phyloP scores from a whole-genome alignment of 2,113 vertebrate genomes.

The Brachyistius frenatus region DNA sequence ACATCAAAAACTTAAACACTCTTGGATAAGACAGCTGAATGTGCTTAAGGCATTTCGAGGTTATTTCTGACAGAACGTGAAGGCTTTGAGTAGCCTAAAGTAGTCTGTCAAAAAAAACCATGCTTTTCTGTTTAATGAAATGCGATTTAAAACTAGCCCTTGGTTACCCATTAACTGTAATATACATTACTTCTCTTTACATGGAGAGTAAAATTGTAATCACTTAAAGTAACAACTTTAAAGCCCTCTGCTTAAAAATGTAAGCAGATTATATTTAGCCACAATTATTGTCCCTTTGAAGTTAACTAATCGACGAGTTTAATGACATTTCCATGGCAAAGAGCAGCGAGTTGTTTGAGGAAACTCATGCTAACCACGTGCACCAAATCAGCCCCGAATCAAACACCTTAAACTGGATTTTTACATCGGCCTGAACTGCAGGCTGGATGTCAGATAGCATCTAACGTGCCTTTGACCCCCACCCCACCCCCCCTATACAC shows the following conservation, averaged over 20 bases:
- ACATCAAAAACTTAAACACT: conserved; percentile 24
- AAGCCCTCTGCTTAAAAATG: not conserved
- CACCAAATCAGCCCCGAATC: too few species aligned
- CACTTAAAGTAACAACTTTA: not conserved
- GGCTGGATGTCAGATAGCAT: too few species aligned
- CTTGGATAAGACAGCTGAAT: conserved; percentile 49
- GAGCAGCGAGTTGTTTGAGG: too few species aligned
- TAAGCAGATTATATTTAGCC: conserved; percentile 18
- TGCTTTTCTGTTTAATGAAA: conserved; percentile 25
- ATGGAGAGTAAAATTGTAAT: conserved; percentile 5
- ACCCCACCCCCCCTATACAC: too few species aligned
- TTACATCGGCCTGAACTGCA: too few species aligned
- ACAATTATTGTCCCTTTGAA: not conserved
- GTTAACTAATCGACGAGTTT: not conserved
- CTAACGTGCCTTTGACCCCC: too few species aligned
- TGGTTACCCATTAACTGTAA: conserved; percentile 22
- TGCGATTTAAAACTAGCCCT: conserved; percentile 66
- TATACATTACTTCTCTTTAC: conserved; percentile 11
- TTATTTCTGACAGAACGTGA: conserved; percentile 49
- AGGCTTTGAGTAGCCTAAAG: conserved; percentile 28
- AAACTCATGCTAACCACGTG: too few species aligned
- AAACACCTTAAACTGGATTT: too few species aligned
- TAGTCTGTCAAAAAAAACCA: conserved; percentile 48
- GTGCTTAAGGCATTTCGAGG: conserved; percentile 71
- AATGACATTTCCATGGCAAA: not conserved